Conservation (phyloP, 2,888 invertebrate species). For the Plebejus melissa region DNA sequence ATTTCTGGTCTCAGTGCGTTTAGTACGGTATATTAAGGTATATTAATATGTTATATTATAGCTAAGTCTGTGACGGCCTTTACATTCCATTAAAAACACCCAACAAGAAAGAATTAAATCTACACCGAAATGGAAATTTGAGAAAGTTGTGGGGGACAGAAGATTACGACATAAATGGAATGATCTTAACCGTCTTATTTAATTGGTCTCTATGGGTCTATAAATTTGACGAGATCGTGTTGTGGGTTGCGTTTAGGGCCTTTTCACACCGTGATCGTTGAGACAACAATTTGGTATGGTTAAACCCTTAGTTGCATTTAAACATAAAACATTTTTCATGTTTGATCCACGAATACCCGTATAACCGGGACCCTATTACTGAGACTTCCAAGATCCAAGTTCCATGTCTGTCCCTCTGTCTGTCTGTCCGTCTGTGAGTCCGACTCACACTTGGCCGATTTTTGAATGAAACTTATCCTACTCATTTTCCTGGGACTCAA, state of each 20-base stretch:
- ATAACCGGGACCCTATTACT: too few species aligned
- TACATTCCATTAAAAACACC: neutral
- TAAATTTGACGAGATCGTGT: conserved; percentile 31
- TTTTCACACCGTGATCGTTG: conserved; percentile 30
- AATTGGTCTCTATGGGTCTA: conserved; percentile 29
- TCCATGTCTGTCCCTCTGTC: too few species aligned
- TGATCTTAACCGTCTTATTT: conserved; percentile 21
- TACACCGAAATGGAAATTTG: conserved; percentile 8
- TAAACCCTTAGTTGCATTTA: neutral
- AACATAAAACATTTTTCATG: neutral
- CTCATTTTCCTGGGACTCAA: too few species aligned
- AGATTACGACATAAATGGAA: conserved; percentile 24
- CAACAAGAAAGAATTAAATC: conserved; percentile 21
- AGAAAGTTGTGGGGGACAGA: conserved; percentile 21
- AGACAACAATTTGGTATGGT: conserved; percentile 21
- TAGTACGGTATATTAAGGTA: too few species aligned
- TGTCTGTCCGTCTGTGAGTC: too few species aligned
- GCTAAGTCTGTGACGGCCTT: neutral
- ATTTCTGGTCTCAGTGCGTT: too few species aligned
- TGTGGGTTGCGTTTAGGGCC: conserved; percentile 30
- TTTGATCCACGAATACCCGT: too few species aligned
- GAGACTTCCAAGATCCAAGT: too few species aligned
- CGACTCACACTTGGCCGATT: too few species aligned
- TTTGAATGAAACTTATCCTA: too few species aligned
- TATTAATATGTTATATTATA: too few species aligned